Conservation (phyloP, 37 sponge, comb jelly and placozoan genomes). For the Amphimedon queenslandica region DNA sequence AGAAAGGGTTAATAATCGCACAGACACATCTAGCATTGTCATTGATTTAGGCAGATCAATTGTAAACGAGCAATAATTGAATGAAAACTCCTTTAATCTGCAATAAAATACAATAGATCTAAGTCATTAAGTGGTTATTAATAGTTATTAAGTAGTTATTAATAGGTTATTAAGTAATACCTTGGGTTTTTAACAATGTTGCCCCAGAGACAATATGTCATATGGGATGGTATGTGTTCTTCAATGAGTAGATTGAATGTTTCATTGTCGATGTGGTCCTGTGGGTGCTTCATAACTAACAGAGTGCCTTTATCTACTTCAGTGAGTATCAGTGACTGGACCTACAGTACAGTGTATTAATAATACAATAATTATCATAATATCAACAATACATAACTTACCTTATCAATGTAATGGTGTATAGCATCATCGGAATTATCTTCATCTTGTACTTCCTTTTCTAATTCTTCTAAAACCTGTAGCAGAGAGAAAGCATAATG, state of each 20-base stretch:
- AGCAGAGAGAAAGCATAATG: too few species aligned
- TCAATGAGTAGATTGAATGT: constrained; percentile 51
- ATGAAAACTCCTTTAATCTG: constrained; percentile 58
- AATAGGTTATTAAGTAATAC: constrained; percentile 8
- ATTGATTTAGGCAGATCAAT: constrained; percentile 83
- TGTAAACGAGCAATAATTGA: constrained; percentile 28
- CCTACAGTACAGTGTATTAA: too few species aligned
- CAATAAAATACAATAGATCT: background rate
- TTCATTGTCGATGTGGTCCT: constrained; percentile 37
- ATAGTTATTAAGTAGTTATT: background rate
- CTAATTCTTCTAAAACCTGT: too few species aligned
- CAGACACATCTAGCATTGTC: constrained; percentile 59
- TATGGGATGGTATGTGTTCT: background rate
- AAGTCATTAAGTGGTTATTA: background rate
- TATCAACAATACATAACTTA: too few species aligned
- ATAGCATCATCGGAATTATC: too few species aligned
- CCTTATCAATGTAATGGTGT: too few species aligned
- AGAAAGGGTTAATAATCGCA: constrained; percentile 35
- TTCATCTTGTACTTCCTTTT: too few species aligned
- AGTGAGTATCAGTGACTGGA: too few species aligned
- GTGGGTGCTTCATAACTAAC: constrained; percentile 10
- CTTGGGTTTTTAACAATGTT: constrained; percentile 83
- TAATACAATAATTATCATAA: too few species aligned
- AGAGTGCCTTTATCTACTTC: constrained; percentile 25
- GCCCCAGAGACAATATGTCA: constrained; percentile 76